Evolutionary conservation across 2,888 invertebrate species (phyloP), one percentile per base, ranked within the genome.

Genomic region (Eupeodes latifasciatus): DNA sequence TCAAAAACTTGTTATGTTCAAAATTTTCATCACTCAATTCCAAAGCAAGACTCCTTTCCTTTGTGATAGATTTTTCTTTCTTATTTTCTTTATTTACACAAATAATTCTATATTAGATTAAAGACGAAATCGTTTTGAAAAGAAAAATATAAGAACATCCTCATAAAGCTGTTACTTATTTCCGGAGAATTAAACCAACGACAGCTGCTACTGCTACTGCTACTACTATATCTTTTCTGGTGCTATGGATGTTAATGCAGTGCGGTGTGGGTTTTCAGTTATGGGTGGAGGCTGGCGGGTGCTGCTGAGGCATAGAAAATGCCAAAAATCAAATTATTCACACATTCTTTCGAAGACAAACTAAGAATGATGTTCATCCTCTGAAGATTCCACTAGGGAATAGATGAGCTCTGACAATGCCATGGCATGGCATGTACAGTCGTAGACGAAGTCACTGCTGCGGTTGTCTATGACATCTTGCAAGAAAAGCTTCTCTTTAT

Each of bases 151-250:
- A 72, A 44, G 44, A 72, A 84, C 87, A 80, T 87, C 80, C 80
- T 76, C 76, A 87, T 87, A 83, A 83, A 87, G 80, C 80, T 84
- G 80, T 84, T 80, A 87, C 87, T 87, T 84, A 84, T 84, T 87
- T 87, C 84, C 80, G 84, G 76, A 14, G 77, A 87, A 84, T 87
- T 87, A 84, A 87, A 84, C 84, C 66, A 84, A 74, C 84, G 84
- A 80, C 87, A 87, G 72, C 72, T 80, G 71, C 72, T 34, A 76
- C 76, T 62, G 76, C 10, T 34, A 14, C 5, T 47, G 12, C 44
- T 44, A 6, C 44, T 44, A 4, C 10, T 6, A 44, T 44, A 27
- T 27, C 27, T 27, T 27, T 27, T 27, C 27, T 27, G 27, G 27
- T 27, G 1, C 27, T 27, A 27, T 27, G 27, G 27, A 27, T 27